phyloP scores from a whole-genome alignment of 2,888 invertebrate genomes.

The Ennomos quercinarius region DNA sequence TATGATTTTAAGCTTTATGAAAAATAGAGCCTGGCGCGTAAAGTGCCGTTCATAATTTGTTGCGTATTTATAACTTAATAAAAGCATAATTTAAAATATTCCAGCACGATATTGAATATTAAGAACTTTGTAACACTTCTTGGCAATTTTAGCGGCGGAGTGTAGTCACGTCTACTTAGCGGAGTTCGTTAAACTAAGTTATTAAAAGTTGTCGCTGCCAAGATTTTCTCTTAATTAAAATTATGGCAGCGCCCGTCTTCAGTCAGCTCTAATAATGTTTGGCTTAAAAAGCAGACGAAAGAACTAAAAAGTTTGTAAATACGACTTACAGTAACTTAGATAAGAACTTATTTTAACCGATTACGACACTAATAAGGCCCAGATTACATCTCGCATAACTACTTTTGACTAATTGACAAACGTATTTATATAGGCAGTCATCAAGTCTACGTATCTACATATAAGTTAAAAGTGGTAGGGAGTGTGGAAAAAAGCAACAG shows the following conservation, averaged over 20 bases:
- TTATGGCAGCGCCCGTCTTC: conserved; percentile 43
- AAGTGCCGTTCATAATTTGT: too few species aligned
- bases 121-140: conserved; percentile 20
- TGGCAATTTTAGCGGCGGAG: conserved; percentile 30
- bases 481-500: too few species aligned
- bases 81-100: conserved; percentile 3
- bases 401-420: too few species aligned
- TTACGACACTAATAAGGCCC: too few species aligned
- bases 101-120: background rate
- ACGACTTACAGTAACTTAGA: background rate
- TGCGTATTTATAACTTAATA: background rate
- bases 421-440: too few species aligned
- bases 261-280: conserved; percentile 38
- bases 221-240: conserved; percentile 57
- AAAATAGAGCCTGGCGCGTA: too few species aligned
- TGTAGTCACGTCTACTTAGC: conserved; percentile 30
- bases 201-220: conserved; percentile 51
- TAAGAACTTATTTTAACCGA: background rate
- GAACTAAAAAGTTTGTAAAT: background rate
- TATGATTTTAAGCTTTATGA: too few species aligned
- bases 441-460: too few species aligned
- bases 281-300: conserved; percentile 17
- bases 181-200: conserved; percentile 47
- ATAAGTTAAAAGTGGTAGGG: too few species aligned
- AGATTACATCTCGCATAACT: too few species aligned